Percentiles rank a stretch among this genome's conserved stretches.
phyloP scores from a whole-genome alignment of 1,140 invertebrate genomes.

The Drosophila trapezifrons region DNA sequence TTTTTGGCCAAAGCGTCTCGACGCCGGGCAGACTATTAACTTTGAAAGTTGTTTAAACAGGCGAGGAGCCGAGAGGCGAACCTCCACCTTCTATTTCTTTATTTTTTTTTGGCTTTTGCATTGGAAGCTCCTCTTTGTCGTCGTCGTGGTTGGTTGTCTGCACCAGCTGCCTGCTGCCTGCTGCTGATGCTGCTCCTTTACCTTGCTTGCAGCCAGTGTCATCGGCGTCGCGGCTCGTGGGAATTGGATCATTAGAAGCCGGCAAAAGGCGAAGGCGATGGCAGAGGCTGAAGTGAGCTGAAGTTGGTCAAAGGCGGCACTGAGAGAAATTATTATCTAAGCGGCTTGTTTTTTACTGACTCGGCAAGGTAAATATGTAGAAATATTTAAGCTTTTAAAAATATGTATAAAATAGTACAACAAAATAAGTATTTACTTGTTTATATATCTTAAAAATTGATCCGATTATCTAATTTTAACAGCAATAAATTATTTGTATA shows the following conservation, averaged over 20 bases:
- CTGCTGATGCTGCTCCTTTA: conserved; percentile 50
- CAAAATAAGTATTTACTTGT: too few species aligned
- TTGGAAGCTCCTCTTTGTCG: conserved; percentile 70
- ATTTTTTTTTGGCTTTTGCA: conserved; percentile 53
- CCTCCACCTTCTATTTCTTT: conserved; percentile 79
- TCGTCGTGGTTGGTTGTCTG: conserved; percentile 63
- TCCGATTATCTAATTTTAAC: too few species aligned
- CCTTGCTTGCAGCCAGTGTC: conserved; percentile 77
- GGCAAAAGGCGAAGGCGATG: conserved; percentile 57
- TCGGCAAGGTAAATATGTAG: too few species aligned
- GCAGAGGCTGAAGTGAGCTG: conserved; percentile 63
- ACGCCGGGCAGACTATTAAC: conserved; percentile 80
- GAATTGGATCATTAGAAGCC: conserved; percentile 82
- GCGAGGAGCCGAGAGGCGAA: conserved; percentile 67
- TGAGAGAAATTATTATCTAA: conserved; percentile 12
- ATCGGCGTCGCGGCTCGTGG: conserved; percentile 78
- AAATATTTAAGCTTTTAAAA: neutral
- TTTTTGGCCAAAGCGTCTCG: conserved; percentile 74
- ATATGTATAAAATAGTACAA: too few species aligned
- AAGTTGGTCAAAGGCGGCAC: conserved; percentile 73
- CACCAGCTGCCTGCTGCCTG: conserved; percentile 51
- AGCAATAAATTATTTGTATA: too few species aligned
- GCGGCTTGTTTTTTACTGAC: too few species aligned
- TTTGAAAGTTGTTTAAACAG: conserved; percentile 83
- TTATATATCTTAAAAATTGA: too few species aligned